Conservation (phyloP, 2,888 invertebrate species). For the Lysandra bellargus region DNA sequence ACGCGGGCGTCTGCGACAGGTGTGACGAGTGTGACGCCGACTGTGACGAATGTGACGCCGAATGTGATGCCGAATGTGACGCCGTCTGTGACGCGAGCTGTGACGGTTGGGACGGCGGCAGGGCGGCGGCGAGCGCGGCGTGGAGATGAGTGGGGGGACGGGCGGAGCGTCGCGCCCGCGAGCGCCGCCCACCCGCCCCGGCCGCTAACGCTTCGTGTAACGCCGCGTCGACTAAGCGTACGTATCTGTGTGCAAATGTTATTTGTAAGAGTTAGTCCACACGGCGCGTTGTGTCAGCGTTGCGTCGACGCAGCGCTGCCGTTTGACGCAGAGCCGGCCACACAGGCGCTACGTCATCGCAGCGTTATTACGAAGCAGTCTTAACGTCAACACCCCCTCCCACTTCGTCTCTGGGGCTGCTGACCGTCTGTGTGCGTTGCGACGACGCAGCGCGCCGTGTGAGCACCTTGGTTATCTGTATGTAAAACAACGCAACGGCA, state of each 20-base stretch:
- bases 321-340: no score
- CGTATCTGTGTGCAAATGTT: constrained; percentile 82
- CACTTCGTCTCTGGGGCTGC: no score
- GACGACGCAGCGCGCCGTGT: no score
- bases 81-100: not conserved
- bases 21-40: constrained; percentile 76
- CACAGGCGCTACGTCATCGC: no score
- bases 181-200: constrained; percentile 70
- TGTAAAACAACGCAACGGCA: no score
- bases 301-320: no score
- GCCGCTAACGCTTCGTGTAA: constrained; percentile 93
- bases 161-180: constrained; percentile 74
- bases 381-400: no score
- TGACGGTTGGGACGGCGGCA: constrained; percentile 64
- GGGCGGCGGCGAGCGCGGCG: constrained; percentile 90
- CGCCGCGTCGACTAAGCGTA: constrained; percentile 92
- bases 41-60: constrained; percentile 53
- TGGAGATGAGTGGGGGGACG: constrained; percentile 92
- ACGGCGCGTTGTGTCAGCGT: no score
- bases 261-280: not conserved
- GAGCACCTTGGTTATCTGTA: no score
- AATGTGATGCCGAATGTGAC: constrained; percentile 8
- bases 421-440: no score
- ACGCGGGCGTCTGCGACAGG: constrained; percentile 93
- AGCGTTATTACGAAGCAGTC: no score